Conservation (phyloP, 2,113 vertebrate species). For the Psittacara wagleri region DNA sequence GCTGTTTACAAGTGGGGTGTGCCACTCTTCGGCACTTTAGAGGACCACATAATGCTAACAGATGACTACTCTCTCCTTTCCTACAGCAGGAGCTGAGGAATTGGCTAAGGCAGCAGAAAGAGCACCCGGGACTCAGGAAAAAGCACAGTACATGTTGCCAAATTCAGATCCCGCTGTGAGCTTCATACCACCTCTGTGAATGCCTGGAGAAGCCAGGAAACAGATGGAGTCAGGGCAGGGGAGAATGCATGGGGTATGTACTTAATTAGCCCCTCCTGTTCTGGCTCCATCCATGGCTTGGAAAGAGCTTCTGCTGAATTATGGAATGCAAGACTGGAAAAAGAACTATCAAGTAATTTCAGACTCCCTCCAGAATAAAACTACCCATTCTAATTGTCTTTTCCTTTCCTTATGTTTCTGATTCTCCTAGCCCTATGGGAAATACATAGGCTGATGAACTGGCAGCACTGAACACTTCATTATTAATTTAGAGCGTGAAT, state of each 20-base stretch:
- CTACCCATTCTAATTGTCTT: not conserved
- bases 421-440: not conserved
- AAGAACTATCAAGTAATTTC: not conserved
- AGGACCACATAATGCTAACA: not conserved
- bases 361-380: not conserved
- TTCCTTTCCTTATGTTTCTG: not conserved
- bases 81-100: not conserved
- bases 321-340: slow-evolving; percentile 3
- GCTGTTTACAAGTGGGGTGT: not conserved
- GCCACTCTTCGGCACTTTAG: not conserved
- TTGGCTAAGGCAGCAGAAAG: slow-evolving; percentile 9
- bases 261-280: slow-evolving; percentile 45
- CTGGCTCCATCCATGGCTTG: not conserved
- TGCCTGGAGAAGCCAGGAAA: slow-evolving; percentile 29
- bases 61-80: not conserved
- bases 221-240: slow-evolving; percentile 36
- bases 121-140: not conserved
- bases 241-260: slow-evolving; percentile 27
- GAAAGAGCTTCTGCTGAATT: not conserved
- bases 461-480: not conserved
- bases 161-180: not conserved
- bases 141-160: not conserved
- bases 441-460: not conserved
- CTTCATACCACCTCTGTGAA: not conserved
- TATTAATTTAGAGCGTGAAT: not conserved